Conservation (phyloP, 2,888 invertebrate species). For the Phlogophora meticulosa region DNA sequence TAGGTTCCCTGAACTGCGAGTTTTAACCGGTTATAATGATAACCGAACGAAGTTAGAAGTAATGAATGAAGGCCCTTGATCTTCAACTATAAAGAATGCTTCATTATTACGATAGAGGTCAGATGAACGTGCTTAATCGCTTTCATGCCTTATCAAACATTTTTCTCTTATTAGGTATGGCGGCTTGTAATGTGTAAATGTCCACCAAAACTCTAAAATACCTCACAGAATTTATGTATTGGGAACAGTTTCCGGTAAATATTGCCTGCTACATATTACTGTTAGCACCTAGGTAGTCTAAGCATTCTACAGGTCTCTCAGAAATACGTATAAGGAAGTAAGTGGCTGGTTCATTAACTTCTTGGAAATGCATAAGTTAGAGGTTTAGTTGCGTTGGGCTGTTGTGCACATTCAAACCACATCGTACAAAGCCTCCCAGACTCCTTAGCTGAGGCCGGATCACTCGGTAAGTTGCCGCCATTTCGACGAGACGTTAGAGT, state of each 20-base stretch:
- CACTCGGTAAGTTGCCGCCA: conserved; percentile 76
- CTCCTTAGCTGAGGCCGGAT: conserved; percentile 63
- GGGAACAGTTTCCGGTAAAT: conserved; percentile 16
- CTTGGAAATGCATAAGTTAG: conserved; percentile 51
- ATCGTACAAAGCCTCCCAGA: conserved; percentile 60
- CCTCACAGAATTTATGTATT: conserved; percentile 20
- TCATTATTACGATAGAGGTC: conserved; percentile 32
- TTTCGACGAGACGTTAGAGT: conserved; percentile 77
- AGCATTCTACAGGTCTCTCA: conserved; percentile 38
- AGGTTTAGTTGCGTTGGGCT: conserved; percentile 52
- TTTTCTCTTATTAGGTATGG: too few species aligned
- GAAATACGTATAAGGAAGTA: conserved; percentile 56
- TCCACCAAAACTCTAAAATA: background rate
- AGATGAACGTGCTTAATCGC: conserved; percentile 44
- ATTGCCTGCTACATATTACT: conserved; percentile 8
- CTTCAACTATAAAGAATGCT: conserved; percentile 31
- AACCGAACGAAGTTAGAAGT: conserved; percentile 13
- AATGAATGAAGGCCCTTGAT: conserved; percentile 46
- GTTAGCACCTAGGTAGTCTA: conserved; percentile 13
- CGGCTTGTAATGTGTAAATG: background rate
- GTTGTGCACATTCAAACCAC: conserved; percentile 52
- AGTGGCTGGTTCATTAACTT: conserved; percentile 52
- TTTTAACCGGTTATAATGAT: conserved; percentile 42
- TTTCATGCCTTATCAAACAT: conserved; percentile 15
- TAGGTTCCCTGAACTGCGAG: background rate